phyloP scores from a whole-genome alignment of 2,113 vertebrate genomes.

The Dendrocopos noguchii region DNA sequence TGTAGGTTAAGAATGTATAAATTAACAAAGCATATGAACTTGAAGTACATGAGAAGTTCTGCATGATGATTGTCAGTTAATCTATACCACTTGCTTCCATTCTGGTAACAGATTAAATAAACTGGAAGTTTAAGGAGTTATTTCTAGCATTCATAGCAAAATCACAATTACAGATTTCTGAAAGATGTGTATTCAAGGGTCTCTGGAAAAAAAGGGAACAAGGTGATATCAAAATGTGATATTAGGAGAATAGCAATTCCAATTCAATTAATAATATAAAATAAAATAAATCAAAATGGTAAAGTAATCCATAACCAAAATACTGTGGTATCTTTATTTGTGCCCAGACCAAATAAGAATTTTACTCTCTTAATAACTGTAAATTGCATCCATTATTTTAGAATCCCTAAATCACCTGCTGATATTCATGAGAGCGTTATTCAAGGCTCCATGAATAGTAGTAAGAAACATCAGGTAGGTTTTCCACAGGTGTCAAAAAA shows the following conservation, averaged over 20 bases:
- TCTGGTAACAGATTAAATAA: background rate
- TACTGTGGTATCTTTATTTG: background rate
- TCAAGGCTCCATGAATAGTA: background rate
- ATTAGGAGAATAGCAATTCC: background rate
- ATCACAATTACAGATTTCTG: background rate
- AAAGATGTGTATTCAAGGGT: background rate
- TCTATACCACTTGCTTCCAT: background rate
- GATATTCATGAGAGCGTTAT: background rate
- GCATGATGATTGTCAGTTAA: background rate
- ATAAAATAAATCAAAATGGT: background rate
- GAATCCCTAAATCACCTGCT: background rate
- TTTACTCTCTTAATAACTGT: background rate
- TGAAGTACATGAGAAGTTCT: background rate
- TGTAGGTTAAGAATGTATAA: background rate
- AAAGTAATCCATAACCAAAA: background rate
- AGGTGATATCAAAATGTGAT: background rate
- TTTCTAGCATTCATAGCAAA: background rate
- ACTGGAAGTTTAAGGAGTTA: background rate
- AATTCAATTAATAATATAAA: background rate
- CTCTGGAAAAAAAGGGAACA: background rate
- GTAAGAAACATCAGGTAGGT: background rate
- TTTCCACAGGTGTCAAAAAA: background rate
- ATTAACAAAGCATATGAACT: background rate
- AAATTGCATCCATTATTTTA: background rate
- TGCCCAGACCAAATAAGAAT: background rate